A percentile compares a stretch with the other conserved stretches of the same genome.
Evolutionary conservation across 2,888 invertebrate species (phyloP).

Genomic region (Acholoe squamosa): DNA sequence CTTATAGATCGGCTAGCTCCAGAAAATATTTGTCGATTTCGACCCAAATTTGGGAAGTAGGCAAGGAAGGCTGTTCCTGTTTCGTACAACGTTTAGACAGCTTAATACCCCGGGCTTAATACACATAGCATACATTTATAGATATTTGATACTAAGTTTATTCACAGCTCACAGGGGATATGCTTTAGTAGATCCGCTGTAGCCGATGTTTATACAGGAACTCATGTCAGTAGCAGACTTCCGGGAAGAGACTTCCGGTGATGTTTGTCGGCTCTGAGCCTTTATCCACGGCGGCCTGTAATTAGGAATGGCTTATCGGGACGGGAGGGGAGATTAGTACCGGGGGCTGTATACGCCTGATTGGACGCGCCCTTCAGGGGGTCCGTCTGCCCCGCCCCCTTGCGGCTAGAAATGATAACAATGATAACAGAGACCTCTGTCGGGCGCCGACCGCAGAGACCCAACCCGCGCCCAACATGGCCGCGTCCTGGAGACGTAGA

Average conservation of each 20-base stretch:
- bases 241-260: background rate
- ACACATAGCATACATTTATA: no score
- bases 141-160: no score
- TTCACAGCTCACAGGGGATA: no score
- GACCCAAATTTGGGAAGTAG: no score
- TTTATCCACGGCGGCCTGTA: background rate
- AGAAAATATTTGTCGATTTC: no score
- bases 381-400: background rate
- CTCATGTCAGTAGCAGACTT: no score
- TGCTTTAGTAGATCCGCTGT: no score
- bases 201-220: no score
- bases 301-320: background rate
- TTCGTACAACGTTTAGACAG: no score
- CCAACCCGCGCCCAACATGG: background rate
- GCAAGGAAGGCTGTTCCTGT: no score
- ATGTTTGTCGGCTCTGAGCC: background rate
- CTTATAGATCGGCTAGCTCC: no score
- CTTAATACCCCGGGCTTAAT: no score
- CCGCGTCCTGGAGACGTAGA: background rate
- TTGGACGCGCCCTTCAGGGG: background rate
- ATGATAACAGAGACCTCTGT: background rate
- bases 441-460: conserved; percentile 16
- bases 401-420: background rate
- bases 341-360: conserved; percentile 1
- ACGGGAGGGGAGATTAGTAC: background rate